These are phyloP conservation scores for Phalanger gymnotis DNA, from an alignment of 2,797 vertebrate species.

Conservation along the genomic window DNA sequence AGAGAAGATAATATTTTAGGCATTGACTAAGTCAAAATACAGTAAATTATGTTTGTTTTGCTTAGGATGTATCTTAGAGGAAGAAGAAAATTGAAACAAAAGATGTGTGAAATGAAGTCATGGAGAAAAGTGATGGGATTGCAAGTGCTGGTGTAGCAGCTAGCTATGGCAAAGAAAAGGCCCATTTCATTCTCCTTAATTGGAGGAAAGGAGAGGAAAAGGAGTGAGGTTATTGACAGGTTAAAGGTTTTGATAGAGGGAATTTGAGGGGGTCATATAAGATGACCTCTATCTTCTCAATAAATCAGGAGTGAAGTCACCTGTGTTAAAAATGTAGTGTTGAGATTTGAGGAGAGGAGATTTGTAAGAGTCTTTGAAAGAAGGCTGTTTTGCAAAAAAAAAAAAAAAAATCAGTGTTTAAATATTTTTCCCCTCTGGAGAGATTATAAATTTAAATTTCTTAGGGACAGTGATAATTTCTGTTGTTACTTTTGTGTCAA, in stretches of 20 bases:
- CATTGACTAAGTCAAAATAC: not conserved
- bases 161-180: not conserved
- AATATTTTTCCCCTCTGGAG: not conserved
- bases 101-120: not conserved
- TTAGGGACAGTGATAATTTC: not conserved
- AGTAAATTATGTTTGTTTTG: not conserved
- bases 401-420: not conserved
- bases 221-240: not conserved
- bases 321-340: not conserved
- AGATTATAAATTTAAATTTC: not conserved
- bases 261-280: not conserved
- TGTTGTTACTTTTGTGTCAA: not conserved
- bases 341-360: not conserved
- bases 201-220: not conserved
- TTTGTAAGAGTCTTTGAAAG: not conserved
- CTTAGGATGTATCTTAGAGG: not conserved
- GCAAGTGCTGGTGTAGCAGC: not conserved
- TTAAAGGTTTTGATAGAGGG: not conserved
- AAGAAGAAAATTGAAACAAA: not conserved
- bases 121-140: not conserved
- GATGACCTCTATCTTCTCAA: not conserved
- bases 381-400: too few species aligned
- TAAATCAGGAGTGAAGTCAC: not conserved
- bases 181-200: not conserved
- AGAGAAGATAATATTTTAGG: not conserved